Evolutionary conservation across 2,888 invertebrate species (phyloP), one percentile per base, ranked within the genome.

Genomic region (Polietes domitor): DNA sequence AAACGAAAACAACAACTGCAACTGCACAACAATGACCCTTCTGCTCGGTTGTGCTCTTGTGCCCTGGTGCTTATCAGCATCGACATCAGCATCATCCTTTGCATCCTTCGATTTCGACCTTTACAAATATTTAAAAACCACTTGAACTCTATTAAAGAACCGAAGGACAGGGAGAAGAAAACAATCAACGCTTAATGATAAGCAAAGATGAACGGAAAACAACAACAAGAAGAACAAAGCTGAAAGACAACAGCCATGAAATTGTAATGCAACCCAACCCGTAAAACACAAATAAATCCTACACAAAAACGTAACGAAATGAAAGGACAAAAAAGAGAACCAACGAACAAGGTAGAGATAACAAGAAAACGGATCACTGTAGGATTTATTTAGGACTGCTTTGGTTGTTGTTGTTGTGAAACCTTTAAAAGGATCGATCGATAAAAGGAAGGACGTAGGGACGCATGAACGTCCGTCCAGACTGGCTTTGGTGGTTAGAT

Each of bases 71-170:
- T 37, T 37, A 37, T 37, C 37, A 9, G 12, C 37, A 9, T n/a
- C n/a, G n/a, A n/a, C n/a, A n/a, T n/a, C n/a, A n/a, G n/a, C n/a
- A n/a, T n/a, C 37, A 37, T 37, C 37, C 37, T 37, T 37, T 3
- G 1, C 37, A 37, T 9, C 10, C 12, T 7, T 37, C 1, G 37
- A 7, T n/a, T n/a, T 47, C n/a, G 1, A 47, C 53, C 78, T 75
- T 50, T 78, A 73, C 32, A 78, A 82, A 78, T 78, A 55, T 78
- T 82, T 75, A 41, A 82, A 78, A 78, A 75, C 55, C 78, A 75
- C 82, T 75, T 75, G 78, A 75, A 47, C 17, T 12, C n/a, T 24
- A 47, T 24, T 37, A 76, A 32, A 32, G 26, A 76, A 80, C n/a
- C n/a, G n/a, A 79, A 61, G 24, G 26, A 32, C n/a, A 63, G 17